These are phyloP conservation scores for Microhierax caerulescens DNA, from an alignment of 2,797 vertebrate genomes.

Conservation along the genomic window DNA sequence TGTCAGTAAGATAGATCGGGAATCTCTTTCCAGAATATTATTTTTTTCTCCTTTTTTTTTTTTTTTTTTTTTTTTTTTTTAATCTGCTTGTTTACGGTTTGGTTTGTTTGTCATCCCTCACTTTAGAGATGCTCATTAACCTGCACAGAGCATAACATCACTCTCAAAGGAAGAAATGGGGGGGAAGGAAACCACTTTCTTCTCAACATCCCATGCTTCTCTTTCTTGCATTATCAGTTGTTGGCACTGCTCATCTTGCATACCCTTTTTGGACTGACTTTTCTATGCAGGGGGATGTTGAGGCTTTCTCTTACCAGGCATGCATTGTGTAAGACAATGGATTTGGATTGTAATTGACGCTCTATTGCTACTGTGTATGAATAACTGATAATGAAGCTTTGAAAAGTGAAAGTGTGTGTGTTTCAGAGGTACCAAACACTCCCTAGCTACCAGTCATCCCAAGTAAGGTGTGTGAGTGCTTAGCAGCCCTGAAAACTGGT, in stretches of 20 bases:
- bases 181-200: background rate
- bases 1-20: background rate
- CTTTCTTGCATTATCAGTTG: background rate
- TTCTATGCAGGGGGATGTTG: background rate
- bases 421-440: background rate
- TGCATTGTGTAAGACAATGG: background rate
- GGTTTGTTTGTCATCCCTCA: rapidly evolving
- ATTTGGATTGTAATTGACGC: background rate
- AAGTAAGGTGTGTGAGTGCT: background rate
- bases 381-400: background rate
- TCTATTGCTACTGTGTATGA: background rate
- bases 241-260: background rate
- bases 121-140: background rate
- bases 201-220: background rate
- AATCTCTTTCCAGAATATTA: background rate
- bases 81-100: background rate
- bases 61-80: background rate
- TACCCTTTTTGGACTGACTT: background rate
- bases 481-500: background rate
- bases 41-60: background rate
- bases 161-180: background rate
- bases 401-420: background rate
- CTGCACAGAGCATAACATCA: background rate
- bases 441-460: background rate
- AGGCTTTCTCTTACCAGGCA: background rate